Base-by-base conservation (phyloP, 2,113 vertebrate species). In the Equus przewalskii region DNA sequence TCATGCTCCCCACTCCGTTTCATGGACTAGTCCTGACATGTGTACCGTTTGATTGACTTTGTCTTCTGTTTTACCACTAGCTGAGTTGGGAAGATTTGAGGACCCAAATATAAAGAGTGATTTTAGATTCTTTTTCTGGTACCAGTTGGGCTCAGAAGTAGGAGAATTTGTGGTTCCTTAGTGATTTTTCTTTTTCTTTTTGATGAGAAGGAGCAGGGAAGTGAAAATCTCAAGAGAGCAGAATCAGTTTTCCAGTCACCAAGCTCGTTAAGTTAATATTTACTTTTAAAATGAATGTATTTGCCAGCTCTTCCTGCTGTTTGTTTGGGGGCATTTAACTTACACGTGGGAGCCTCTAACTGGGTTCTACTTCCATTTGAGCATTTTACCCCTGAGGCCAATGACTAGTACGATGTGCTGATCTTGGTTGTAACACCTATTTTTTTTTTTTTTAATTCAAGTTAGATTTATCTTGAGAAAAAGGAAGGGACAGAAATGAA, bases 221-320 rank as follows among this genome's bases (percentile, higher is more conserved):
- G 26, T 91, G 70, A 94, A 97, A 96, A 93, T 96, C 73, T 92
- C 82, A 89, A 86, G 95, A 96, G 81, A 91, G 36, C 26, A 86
- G 73, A 83, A 93, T 96, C 72, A 83, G 79, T 94, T 97, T 97
- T 96, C 95, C 1, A 14, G 92, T 92, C 90, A 91, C 95, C 41
- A 88, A 56, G 46, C 95, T 96, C 96, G 85, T 96, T 97, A 95
- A 96, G 94, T 98, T 98, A 96, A 97, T 98, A 97, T 97, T 98
- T 98, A 98, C 95, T 97, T 97, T 97, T 18, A 79, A 95, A 98
- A 97, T 97, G 80, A 96, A 82, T 91, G 41, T 80, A 33, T 96
- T 97, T 91, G 93, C 95, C 92, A 96, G 72, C 22, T 60, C 92
- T 97, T 97, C 95, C 87, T 97, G 92, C 83, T 88, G 46, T 95